Evolutionary conservation across 2,888 invertebrate genomes (phyloP).

Genomic region (Phaonia tiefii): DNA sequence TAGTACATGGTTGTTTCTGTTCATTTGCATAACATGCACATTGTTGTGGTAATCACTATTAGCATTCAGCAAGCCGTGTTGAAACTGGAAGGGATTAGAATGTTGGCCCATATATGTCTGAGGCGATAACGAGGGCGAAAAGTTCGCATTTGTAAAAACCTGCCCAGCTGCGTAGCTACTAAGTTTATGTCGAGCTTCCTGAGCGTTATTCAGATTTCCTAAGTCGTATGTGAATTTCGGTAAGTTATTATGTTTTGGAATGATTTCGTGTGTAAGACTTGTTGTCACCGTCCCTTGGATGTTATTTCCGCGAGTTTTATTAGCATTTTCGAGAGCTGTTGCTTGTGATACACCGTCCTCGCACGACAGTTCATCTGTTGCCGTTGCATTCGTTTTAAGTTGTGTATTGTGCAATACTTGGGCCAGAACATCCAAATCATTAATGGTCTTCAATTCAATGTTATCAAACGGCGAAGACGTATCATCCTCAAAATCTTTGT

Average conservation of each 20-base stretch:
- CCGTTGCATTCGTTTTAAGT: conserved; percentile 66
- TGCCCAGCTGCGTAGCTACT: conserved; percentile 22
- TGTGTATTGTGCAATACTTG: conserved; percentile 85
- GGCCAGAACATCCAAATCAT: conserved; percentile 94
- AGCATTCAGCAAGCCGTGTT: conserved; percentile 4
- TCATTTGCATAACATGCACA: conserved; percentile 11
- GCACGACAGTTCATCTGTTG: conserved; percentile 17
- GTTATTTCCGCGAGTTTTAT: background rate
- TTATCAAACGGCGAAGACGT: conserved; percentile 96
- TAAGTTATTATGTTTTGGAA: conserved; percentile 56
- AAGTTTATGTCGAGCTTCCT: conserved; percentile 23
- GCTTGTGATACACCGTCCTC: background rate
- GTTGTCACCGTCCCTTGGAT: background rate
- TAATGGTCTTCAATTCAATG: conserved; percentile 94
- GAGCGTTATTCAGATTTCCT: conserved; percentile 40
- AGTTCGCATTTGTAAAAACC: conserved; percentile 1
- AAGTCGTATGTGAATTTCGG: conserved; percentile 46
- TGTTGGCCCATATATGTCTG: conserved; percentile 4
- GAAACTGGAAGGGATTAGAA: background rate
- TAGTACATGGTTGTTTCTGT: background rate
- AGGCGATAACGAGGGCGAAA: conserved; percentile 28
- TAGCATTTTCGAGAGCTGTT: conserved; percentile 11
- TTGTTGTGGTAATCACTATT: conserved; percentile 23
- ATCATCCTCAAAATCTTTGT: conserved; percentile 94
- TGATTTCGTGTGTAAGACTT: conserved; percentile 38